Evolutionary conservation across 2,797 vertebrate genomes (phyloP).

Genomic region (Falco columbarius): DNA sequence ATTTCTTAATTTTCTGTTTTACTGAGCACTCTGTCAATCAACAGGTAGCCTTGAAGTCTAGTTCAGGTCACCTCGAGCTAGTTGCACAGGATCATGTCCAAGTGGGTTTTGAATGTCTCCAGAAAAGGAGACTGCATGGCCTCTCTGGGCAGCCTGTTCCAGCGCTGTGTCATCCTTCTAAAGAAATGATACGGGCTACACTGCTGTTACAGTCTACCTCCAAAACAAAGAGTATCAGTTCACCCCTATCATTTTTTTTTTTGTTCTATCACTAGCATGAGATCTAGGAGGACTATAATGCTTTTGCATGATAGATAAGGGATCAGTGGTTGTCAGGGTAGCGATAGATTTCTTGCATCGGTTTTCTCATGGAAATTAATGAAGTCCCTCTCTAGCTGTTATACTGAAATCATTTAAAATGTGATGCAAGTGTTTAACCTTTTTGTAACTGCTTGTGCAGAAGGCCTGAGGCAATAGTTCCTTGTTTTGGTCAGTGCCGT

Average conservation of each 20-base stretch:
- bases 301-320: not conserved
- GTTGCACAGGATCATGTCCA: too few relatives aligned
- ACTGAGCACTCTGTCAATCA: not conserved
- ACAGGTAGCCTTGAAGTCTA: not conserved
- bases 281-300: not conserved
- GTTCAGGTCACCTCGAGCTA: not conserved
- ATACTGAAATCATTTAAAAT: not conserved
- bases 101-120: too few relatives aligned
- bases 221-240: not conserved
- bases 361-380: not conserved
- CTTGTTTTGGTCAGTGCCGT: not conserved
- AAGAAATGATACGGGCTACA: not conserved
- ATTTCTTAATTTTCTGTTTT: not conserved
- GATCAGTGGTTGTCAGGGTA: not conserved
- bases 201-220: not conserved
- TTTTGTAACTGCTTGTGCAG: not conserved
- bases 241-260: not conserved
- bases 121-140: too few relatives aligned
- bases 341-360: not conserved
- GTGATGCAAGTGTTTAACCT: not conserved
- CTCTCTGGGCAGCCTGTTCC: too few relatives aligned
- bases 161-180: not conserved
- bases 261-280: not conserved
- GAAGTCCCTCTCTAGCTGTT: not conserved
- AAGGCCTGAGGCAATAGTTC: not conserved